A percentile compares a stretch with the other conserved stretches of the same genome.
These are phyloP conservation scores for Pundamilia nyererei DNA, from an alignment of 2,113 vertebrate genomes.

Conservation along the genomic window DNA sequence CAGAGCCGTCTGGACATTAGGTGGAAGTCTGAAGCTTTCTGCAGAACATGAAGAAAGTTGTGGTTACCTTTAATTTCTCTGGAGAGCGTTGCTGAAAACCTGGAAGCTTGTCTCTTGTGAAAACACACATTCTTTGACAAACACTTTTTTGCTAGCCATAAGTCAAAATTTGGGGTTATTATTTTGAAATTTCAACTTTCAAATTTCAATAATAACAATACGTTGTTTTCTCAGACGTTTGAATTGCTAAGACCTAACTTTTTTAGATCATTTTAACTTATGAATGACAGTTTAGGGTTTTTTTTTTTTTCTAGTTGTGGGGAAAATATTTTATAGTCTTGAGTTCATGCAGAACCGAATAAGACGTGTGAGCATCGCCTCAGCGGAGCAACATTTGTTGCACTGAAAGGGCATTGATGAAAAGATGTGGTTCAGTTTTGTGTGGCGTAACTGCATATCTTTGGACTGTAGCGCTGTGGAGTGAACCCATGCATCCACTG, in stretches of 20 bases:
- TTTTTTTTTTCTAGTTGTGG: background rate
- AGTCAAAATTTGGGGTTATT: background rate
- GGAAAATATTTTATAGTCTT: background rate
- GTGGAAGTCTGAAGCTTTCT: background rate
- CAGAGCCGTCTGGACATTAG: background rate
- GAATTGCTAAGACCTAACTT: background rate
- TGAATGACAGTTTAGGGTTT: background rate
- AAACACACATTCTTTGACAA: background rate
- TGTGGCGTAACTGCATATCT: background rate
- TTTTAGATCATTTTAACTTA: background rate
- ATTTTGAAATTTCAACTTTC: background rate
- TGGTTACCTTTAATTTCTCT: background rate
- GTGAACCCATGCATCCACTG: background rate
- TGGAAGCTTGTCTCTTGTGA: background rate
- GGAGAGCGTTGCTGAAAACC: background rate
- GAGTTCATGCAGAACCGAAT: background rate
- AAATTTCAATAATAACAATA: background rate
- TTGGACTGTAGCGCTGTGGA: background rate
- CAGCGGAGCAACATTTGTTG: background rate
- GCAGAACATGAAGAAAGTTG: background rate
- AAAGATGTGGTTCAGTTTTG: background rate
- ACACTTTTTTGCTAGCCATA: background rate
- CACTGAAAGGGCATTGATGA: background rate
- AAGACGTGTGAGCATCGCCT: background rate
- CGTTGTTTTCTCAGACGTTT: background rate